Evolutionary conservation across 2,888 invertebrate genomes (phyloP).

Genomic region (Metalampra italica): DNA sequence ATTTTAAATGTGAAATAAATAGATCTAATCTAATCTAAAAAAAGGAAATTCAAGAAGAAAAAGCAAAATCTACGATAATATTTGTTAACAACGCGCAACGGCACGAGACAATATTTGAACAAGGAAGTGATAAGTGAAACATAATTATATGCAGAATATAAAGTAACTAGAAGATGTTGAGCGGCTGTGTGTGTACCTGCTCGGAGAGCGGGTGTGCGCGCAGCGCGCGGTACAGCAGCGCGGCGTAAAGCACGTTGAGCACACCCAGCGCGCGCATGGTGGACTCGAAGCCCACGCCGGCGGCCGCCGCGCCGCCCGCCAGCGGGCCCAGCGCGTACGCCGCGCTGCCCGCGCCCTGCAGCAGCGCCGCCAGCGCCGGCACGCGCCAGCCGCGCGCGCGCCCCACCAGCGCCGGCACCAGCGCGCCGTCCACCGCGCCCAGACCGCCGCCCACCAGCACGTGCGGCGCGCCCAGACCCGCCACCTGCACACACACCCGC

Average conservation of each 20-base stretch:
- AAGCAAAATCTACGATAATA: too few species aligned
- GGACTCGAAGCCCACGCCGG: slow-evolving; percentile 45
- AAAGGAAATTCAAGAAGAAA: too few species aligned
- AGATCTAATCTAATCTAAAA: too few species aligned
- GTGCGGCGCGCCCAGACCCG: slow-evolving; percentile 31
- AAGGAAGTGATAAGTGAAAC: too few species aligned
- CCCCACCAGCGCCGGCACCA: slow-evolving; percentile 57
- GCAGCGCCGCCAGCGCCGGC: slow-evolving; percentile 52
- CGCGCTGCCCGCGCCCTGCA: slow-evolving; percentile 57
- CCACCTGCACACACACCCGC: slow-evolving; percentile 34
- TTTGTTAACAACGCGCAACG: too few species aligned
- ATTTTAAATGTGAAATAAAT: too few species aligned
- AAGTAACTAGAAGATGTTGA: too few species aligned
- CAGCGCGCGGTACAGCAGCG: slow-evolving; percentile 46
- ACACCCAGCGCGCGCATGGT: slow-evolving; percentile 52
- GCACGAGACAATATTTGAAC: too few species aligned
- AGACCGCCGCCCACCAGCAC: slow-evolving; percentile 56
- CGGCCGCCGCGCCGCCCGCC: slow-evolving; percentile 43
- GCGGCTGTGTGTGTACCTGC: neutral
- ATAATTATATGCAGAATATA: too few species aligned
- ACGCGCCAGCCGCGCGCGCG: slow-evolving; percentile 27
- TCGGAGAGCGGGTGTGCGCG: slow-evolving; percentile 5
- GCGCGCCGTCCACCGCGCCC: slow-evolving; percentile 60
- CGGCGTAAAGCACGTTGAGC: slow-evolving; percentile 58
- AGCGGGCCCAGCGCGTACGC: slow-evolving; percentile 54